Evolutionary conservation across 2,797 vertebrate genomes (phyloP), one percentile per base, ranked within the genome.

Genomic region (Ptychadena robeensis): DNA sequence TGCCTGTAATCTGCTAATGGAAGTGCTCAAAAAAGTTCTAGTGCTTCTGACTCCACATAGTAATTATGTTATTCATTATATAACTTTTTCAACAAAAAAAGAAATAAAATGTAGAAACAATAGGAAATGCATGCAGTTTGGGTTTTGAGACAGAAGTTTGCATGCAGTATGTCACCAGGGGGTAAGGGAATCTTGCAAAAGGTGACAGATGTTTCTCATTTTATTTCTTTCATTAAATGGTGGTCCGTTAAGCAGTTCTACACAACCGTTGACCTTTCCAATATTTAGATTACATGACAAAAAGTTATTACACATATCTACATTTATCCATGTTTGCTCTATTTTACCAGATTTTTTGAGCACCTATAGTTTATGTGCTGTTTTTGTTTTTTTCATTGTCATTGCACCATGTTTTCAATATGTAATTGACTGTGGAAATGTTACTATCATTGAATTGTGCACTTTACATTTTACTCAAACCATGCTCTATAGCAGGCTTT

Each of bases 11-110:
- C 86, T 82, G 15, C 22, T 0, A 61, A 61, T 27, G n/a, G 7
- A 61, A 78, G 7, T 90, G 66, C 71, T 89, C 30, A 82, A 86
- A 86, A 74, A 69, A 70, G n/a, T 34, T 82, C 73, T 82, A 73
- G 77, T 82, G 53, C 64, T 64, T 82, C 22, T 8, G 18, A 32
- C 14, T 67, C 18, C 8, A 32, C 15, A 32, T 18, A 1, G 28
- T 35, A 67, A 18, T 11, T 4, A 34, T 8, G 31, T 66, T 31
- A 12, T 44, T 18, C 14, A 3, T 15, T 18, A 44, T 44, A 14
- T 2, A 2, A 15, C 12, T 15, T 53, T 53, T 6, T 0, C 22
- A 18, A 22, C 18, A 53, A 53, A 22, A 53, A 53, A 22, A 22
- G 22, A 53, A 22, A 53, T 22, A 22, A 22, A 1, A 6, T 53